Conservation (phyloP, 2,113 vertebrate species). For the Colistium nudipinnis region DNA sequence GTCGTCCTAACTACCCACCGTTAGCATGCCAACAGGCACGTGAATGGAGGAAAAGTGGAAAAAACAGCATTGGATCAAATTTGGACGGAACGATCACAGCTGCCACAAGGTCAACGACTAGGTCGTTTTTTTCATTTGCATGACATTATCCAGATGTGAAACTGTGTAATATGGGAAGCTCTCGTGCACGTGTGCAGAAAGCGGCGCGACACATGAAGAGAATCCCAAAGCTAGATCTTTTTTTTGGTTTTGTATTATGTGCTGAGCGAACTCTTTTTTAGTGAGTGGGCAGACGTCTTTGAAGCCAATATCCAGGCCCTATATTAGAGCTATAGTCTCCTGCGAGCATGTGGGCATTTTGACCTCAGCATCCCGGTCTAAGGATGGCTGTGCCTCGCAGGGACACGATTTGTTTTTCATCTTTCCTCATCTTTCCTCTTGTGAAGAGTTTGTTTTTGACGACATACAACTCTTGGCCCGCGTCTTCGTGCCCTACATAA, state of each 20-base stretch:
- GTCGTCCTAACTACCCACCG: too few relatives aligned
- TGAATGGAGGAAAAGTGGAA: too few relatives aligned
- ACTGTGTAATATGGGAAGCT: too few relatives aligned
- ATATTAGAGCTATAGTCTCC: background rate
- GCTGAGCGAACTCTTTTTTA: background rate
- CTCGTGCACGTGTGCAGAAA: background rate
- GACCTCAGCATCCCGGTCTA: background rate
- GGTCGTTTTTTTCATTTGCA: background rate
- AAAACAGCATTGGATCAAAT: background rate
- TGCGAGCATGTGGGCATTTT: background rate
- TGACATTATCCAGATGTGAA: background rate
- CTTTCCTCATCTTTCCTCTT: background rate
- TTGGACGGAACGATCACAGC: background rate
- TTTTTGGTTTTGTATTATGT: background rate
- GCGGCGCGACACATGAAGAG: too few relatives aligned
- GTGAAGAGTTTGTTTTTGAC: slow-evolving; percentile 27
- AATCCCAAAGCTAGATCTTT: background rate
- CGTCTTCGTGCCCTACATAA: slow-evolving; percentile 49
- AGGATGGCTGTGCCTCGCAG: background rate
- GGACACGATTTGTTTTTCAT: background rate
- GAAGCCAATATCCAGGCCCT: too few relatives aligned
- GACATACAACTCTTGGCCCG: slow-evolving; percentile 5
- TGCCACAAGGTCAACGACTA: background rate
- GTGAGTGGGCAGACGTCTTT: background rate
- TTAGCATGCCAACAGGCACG: too few relatives aligned